These are phyloP conservation scores for Tenthredo mesomela DNA, from an alignment of 2,888 invertebrate species.

Conservation along the genomic window DNA sequence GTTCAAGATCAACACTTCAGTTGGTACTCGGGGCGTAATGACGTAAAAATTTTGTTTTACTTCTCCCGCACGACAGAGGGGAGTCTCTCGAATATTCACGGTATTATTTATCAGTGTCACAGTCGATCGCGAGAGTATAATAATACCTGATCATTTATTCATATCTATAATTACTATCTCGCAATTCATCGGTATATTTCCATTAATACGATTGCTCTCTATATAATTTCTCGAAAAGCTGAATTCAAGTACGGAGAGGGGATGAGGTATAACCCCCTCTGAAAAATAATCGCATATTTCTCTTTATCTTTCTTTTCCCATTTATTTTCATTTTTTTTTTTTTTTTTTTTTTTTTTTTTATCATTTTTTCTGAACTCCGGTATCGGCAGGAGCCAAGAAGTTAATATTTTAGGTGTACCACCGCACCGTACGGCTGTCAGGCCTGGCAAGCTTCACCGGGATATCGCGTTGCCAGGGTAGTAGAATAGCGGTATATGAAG, in stretches of 20 bases:
- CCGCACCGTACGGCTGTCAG: constrained; percentile 40
- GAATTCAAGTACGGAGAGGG: neutral
- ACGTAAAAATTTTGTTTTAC: neutral
- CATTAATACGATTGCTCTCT: neutral
- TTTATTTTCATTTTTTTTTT: neutral
- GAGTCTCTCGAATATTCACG: neutral
- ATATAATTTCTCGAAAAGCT: neutral
- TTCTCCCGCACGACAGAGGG: neutral
- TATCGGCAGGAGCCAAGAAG: constrained; percentile 40
- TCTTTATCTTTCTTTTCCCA: neutral
- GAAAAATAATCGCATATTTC: neutral
- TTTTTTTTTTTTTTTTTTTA: neutral
- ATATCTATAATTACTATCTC: neutral
- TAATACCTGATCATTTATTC: neutral
- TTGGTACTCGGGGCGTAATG: neutral
- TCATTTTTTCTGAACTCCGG: neutral
- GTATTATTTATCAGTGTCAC: neutral
- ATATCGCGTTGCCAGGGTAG: constrained; percentile 39
- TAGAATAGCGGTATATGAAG: constrained; percentile 39
- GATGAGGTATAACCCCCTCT: neutral
- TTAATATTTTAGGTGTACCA: constrained; percentile 37
- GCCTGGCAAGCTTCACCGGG: constrained; percentile 36
- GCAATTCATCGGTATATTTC: neutral
- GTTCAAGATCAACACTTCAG: neutral
- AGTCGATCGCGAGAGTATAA: neutral